Percentiles rank a stretch among this genome's conserved stretches.
Conservation (phyloP, 2,888 invertebrate species). For the Sminthurinus aureus region DNA sequence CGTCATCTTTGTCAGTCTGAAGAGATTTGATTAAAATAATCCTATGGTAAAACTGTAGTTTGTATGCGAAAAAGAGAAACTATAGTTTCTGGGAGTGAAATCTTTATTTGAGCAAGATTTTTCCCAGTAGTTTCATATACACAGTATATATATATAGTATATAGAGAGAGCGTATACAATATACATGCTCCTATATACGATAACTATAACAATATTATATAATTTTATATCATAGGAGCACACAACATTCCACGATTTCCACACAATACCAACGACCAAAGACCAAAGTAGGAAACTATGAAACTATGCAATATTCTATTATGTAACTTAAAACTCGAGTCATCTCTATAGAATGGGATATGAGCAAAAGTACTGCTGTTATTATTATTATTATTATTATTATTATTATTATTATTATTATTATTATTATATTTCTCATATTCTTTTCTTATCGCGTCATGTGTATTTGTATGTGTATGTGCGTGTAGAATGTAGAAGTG, state of each 20-base stretch:
- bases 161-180: neutral
- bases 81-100: slow-evolving; percentile 32
- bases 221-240: neutral
- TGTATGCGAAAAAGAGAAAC: slow-evolving; percentile 31
- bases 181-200: neutral
- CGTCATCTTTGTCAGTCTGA: neutral
- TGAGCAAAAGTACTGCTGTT: neutral
- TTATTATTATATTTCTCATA: no score
- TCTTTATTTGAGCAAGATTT: slow-evolving; percentile 35
- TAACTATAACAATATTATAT: neutral
- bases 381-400: no score
- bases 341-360: neutral
- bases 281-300: no score
- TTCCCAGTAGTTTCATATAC: slow-evolving; percentile 4
- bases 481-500: neutral
- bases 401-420: no score
- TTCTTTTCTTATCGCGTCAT: neutral
- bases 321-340: no score
- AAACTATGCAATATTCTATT: no score
- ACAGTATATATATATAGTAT: neutral
- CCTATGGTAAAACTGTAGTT: slow-evolving; percentile 37
- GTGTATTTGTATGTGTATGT: neutral
- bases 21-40: slow-evolving; percentile 39
- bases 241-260: no score
- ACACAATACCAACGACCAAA: no score